phyloP scores from a whole-genome alignment of 2,797 vertebrate species.

The Hemibagrus guttatus region DNA sequence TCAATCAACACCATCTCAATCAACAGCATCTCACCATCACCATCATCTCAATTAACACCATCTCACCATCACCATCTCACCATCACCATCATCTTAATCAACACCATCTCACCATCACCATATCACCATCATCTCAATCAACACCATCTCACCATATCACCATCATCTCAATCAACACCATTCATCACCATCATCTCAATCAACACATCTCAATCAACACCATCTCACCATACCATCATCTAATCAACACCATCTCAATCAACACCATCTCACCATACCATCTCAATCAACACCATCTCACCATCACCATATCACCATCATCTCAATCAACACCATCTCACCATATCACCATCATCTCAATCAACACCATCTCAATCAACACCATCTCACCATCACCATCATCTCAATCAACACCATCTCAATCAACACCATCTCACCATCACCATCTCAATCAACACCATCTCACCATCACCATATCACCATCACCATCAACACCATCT shows the following conservation, averaged over 20 bases:
- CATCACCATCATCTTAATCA: background rate
- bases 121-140: background rate
- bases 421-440: background rate
- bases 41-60: background rate
- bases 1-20: background rate
- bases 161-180: background rate
- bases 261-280: background rate
- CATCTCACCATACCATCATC: background rate
- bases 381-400: background rate
- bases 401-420: background rate
- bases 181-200: background rate
- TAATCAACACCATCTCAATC: background rate
- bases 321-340: background rate
- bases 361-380: background rate
- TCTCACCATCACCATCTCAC: background rate
- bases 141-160: background rate
- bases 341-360: background rate
- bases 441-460: conserved; percentile 60
- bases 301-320: background rate
- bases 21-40: background rate
- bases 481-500: background rate
- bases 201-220: background rate
- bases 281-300: background rate
- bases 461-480: conserved; percentile 79
- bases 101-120: conserved; percentile 83